A percentile compares a stretch with the other conserved stretches of the same genome.
These are phyloP conservation scores for Merluccius polli DNA, from an alignment of 2,797 vertebrate genomes.

Conservation along the genomic window DNA sequence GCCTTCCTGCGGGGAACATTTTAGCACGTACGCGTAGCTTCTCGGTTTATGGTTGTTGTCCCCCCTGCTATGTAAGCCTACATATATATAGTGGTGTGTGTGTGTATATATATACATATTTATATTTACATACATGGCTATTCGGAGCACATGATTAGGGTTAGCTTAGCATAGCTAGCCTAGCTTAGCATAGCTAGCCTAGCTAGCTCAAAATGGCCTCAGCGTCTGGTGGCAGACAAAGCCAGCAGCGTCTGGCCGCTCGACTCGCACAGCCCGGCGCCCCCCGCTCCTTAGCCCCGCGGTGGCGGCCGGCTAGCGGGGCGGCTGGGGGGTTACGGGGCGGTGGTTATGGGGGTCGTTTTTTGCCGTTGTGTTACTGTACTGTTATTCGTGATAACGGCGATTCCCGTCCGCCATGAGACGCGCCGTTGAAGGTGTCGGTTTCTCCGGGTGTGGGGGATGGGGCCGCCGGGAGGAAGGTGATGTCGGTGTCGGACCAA, in stretches of 20 bases:
- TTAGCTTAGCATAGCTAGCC: conserved; percentile 34
- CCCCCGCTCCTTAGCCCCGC: conserved; percentile 1
- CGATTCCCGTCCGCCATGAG: too few relatives aligned
- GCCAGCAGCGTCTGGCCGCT: conserved; percentile 27
- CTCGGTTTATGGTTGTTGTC: background rate
- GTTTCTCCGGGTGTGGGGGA: conserved; percentile 56
- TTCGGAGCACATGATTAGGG: conserved; percentile 11
- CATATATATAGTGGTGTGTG: too few relatives aligned
- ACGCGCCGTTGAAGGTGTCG: conserved; percentile 36
- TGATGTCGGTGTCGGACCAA: conserved; percentile 49
- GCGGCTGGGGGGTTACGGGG: too few relatives aligned
- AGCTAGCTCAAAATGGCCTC: conserved; percentile 74
- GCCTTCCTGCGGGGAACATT: background rate
- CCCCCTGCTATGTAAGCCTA: too few relatives aligned
- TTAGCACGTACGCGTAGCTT: background rate
- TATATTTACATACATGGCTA: conserved; percentile 7
- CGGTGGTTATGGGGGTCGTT: background rate
- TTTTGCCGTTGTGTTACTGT: too few relatives aligned
- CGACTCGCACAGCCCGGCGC: conserved; percentile 31
- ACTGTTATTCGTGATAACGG: too few relatives aligned
- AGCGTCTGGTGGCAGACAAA: conserved; percentile 72
- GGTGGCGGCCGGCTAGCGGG: too few relatives aligned
- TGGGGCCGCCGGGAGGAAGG: conserved; percentile 53
- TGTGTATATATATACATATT: too few relatives aligned
- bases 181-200: conserved; percentile 36